Evolutionary conservation across 2,888 invertebrate genomes (phyloP).

Genomic region (Ophioninae sp.): DNA sequence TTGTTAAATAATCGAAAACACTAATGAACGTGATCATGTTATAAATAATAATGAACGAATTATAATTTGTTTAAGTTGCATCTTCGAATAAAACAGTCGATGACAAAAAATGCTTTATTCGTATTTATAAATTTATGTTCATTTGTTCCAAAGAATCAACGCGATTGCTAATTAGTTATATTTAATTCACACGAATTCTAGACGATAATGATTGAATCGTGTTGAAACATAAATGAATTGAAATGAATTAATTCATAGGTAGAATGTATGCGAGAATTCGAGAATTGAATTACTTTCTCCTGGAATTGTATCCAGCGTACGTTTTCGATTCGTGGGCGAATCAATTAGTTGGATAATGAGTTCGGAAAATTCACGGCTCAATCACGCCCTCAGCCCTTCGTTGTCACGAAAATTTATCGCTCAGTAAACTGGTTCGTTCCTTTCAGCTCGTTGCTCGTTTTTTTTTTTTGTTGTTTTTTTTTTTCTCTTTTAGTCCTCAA

Average conservation of each 20-base stretch:
- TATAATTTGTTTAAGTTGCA: too few species aligned
- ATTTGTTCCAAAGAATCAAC: not conserved
- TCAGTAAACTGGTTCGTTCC: not conserved
- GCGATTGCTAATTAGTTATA: not conserved
- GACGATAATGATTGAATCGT: not conserved
- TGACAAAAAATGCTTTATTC: too few species aligned
- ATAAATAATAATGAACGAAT: too few species aligned
- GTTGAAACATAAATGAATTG: not conserved
- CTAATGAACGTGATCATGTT: too few species aligned
- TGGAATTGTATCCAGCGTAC: too few species aligned
- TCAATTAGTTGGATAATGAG: not conserved
- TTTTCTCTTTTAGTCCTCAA: not conserved
- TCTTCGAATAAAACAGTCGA: too few species aligned
- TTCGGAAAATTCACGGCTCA: not conserved
- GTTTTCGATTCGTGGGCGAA: too few species aligned
- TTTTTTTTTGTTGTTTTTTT: not conserved
- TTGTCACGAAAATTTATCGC: slow-evolving; percentile 13
- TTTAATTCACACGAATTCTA: not conserved
- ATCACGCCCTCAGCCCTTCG: not conserved
- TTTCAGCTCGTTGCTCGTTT: not conserved
- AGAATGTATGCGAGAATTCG: not conserved
- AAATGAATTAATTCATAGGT: not conserved
- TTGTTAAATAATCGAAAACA: too few species aligned
- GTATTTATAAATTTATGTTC: not conserved
- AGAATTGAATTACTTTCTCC: not conserved